Evolutionary conservation across 2,113 vertebrate species (phyloP), one percentile per base, ranked within the genome.

Genomic region (Smithornis capensis): DNA sequence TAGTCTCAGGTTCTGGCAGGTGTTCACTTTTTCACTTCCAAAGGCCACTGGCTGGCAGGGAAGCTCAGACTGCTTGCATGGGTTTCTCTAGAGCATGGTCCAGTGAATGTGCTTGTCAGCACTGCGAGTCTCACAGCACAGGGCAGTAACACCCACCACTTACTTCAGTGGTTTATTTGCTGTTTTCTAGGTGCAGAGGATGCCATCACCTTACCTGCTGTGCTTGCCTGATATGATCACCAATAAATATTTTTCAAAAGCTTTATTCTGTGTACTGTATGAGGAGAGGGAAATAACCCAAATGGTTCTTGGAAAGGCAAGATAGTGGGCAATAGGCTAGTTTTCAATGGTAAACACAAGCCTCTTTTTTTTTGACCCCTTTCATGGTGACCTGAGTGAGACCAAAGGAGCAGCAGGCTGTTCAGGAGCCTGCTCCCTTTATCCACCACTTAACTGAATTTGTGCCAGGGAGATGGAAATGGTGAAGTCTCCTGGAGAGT

Each of bases 371-470:
- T 0, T 45, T 77, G 21, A 10, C 12, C 13, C 13, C 12, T 90
- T 90, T 83, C 25, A 3, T 10, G 42, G 29, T 74, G 68, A 88
- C 83, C 89, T 52, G 59, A 49, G 59, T 28, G 57, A 85, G 40
- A 25, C 9, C 0, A 2, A n/a, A 81, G 88, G 63, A 90, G 71
- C 44, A 76, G 67, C 45, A 88, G 44, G 53, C 65, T 64, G 45
- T 76, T 60, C 45, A 88, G 50, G 29, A 90, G 29, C 59, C 67
- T 92, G 45, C 57, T 89, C 62, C 82, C 45, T 90, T 95, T 60
- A 83, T 86, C 60, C 27, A 25, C 78, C 69, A 21, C 31, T 67
- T 87, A 35, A 42, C 35, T 90, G 95, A 55, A 28, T 67, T 88
- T 90, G 24, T 78, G 89, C 68, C 80, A 71, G 55, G 33, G 19